A percentile compares a stretch with the other conserved stretches of the same genome.
These are phyloP conservation scores for Drosophila subobscura DNA, from an alignment of 1,140 invertebrate genomes.

Conservation along the genomic window DNA sequence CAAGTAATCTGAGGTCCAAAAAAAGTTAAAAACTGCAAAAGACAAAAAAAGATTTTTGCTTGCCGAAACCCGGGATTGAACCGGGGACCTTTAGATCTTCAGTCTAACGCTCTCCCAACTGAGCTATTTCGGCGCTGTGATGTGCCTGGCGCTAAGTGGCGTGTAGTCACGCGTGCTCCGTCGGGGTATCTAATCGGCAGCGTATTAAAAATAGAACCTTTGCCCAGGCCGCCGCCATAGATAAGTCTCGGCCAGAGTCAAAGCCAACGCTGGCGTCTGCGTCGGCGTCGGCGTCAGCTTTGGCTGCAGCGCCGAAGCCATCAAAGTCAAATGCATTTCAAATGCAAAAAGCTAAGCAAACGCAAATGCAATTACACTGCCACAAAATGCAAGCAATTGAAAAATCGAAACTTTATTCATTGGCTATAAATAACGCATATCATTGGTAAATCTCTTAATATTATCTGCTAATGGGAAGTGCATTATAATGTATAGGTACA, in stretches of 20 bases:
- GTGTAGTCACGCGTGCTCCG: constrained; percentile 4
- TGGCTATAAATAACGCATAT: too few species aligned
- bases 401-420: too few species aligned
- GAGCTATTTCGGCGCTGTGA: constrained; percentile 84
- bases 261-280: background rate
- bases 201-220: constrained; percentile 67
- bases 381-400: background rate
- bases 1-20: too few species aligned
- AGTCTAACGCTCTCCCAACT: constrained; percentile 93
- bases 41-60: background rate
- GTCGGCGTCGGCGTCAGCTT: constrained; percentile 4
- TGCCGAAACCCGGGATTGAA: constrained; percentile 90
- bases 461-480: too few species aligned
- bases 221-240: constrained; percentile 6
- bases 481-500: too few species aligned
- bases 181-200: constrained; percentile 57
- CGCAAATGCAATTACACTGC: constrained; percentile 4
- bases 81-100: constrained; percentile 92
- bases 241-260: constrained; percentile 4
- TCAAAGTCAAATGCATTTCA: constrained; percentile 53
- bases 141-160: background rate
- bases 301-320: constrained; percentile 39
- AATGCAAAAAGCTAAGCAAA: constrained; percentile 25
- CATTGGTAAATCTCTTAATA: too few species aligned
- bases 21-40: too few species aligned